These are phyloP conservation scores for Pachyuromys duprasi DNA, from an alignment of 2,797 vertebrate genomes.

Conservation along the genomic window DNA sequence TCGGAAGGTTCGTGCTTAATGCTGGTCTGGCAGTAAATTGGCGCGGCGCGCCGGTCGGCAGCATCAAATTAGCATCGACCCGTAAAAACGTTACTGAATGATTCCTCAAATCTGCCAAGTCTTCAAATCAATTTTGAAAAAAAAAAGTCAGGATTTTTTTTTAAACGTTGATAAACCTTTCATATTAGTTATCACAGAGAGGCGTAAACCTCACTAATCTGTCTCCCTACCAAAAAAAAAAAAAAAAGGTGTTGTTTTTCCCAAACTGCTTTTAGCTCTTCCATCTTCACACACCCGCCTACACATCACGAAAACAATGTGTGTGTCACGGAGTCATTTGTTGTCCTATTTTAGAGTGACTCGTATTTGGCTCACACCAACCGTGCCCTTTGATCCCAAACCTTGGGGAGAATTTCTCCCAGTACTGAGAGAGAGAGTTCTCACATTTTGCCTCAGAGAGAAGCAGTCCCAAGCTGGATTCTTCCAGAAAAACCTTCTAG, in stretches of 20 bases:
- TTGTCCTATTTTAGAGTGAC: slow-evolving; percentile 61
- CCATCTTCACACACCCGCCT: slow-evolving; percentile 60
- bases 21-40: slow-evolving; percentile 83
- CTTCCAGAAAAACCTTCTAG: slow-evolving; percentile 19
- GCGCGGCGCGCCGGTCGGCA: slow-evolving; percentile 60
- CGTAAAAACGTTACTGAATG: slow-evolving; percentile 81
- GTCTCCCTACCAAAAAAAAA: slow-evolving; percentile 54
- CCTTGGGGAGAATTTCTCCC: not conserved
- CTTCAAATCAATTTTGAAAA: slow-evolving; percentile 81
- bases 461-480: not conserved
- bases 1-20: slow-evolving; percentile 80
- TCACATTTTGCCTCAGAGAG: not conserved
- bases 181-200: slow-evolving; percentile 73
- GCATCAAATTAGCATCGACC: slow-evolving; percentile 86
- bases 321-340: slow-evolving; percentile 43
- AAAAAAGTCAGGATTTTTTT: slow-evolving; percentile 56
- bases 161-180: slow-evolving; percentile 79
- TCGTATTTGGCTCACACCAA: not conserved
- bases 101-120: slow-evolving; percentile 84
- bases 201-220: slow-evolving; percentile 75
- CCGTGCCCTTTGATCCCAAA: not conserved
- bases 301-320: slow-evolving; percentile 63
- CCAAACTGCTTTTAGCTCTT: slow-evolving; percentile 75
- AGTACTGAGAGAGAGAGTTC: not conserved
- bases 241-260: slow-evolving; percentile 77